Evolutionary conservation across 92 coral and sea anemone species (phyloP).

Genomic region (Epizoanthus stellaris): DNA sequence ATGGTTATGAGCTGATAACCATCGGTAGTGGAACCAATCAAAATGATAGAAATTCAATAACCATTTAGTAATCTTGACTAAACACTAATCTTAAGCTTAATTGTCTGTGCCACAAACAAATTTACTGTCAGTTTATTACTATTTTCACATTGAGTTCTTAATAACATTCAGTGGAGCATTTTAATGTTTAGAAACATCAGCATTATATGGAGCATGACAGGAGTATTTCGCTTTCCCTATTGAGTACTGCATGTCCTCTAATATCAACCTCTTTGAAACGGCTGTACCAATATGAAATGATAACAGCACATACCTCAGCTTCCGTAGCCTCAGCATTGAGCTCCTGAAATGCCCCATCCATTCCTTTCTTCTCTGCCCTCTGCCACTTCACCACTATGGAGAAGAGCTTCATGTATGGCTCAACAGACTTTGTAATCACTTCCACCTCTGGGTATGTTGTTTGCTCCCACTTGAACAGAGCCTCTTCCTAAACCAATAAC

Average conservation of each 20-base stretch:
- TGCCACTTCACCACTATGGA: slow-evolving; percentile 95
- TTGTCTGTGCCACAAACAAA: too few relatives aligned
- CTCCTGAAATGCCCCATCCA: slow-evolving; percentile 98
- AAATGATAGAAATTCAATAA: too few relatives aligned
- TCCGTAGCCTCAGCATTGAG: slow-evolving; percentile 93
- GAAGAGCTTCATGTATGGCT: slow-evolving; percentile 97
- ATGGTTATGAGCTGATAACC: too few relatives aligned
- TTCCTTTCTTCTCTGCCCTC: slow-evolving; percentile 98
- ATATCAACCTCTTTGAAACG: background rate
- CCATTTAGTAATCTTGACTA: too few relatives aligned
- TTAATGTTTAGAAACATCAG: too few relatives aligned
- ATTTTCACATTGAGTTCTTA: too few relatives aligned
- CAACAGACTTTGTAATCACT: slow-evolving; percentile 84
- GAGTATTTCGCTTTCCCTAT: background rate
- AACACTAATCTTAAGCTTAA: too few relatives aligned
- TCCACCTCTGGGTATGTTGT: slow-evolving; percentile 96
- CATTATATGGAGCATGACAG: too few relatives aligned
- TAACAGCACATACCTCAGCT: slow-evolving; percentile 79
- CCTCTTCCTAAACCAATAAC: slow-evolving; percentile 78
- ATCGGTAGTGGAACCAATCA: too few relatives aligned
- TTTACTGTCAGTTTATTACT: too few relatives aligned
- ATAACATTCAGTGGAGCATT: too few relatives aligned
- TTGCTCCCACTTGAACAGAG: slow-evolving; percentile 97
- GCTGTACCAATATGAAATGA: background rate
- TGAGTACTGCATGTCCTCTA: background rate